A percentile compares a stretch with the other conserved stretches of the same genome.
Conservation (phyloP, 2,888 invertebrate species). For the Physocephala rufipes region DNA sequence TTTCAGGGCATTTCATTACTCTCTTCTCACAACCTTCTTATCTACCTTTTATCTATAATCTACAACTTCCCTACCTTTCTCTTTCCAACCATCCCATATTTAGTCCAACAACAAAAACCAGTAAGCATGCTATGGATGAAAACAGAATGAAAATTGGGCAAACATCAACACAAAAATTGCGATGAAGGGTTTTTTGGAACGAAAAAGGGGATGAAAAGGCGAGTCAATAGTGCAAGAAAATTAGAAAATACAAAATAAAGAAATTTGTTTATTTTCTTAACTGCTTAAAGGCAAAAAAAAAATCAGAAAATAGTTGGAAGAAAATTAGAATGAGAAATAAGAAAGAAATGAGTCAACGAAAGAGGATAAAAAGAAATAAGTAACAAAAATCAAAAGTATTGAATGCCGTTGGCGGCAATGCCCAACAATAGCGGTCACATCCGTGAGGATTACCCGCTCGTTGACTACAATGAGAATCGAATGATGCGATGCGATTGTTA, state of each 20-base stretch:
- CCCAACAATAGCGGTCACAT: conserved; percentile 44
- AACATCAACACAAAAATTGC: neutral
- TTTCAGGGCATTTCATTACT: no score
- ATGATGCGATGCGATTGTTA: neutral
- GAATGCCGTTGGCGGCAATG: no score
- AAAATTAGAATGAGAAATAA: conserved; percentile 3
- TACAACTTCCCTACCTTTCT: no score
- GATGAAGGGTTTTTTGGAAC: no score
- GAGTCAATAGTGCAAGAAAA: neutral
- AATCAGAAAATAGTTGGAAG: neutral
- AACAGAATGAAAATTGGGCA: neutral
- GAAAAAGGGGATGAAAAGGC: neutral
- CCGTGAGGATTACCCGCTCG: conserved; percentile 32
- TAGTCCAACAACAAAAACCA: no score
- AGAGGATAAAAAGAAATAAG: no score
- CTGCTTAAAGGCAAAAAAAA: neutral
- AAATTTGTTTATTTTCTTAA: conserved; percentile 11
- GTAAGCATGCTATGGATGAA: neutral
- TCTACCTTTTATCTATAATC: no score
- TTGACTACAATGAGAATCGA: conserved; percentile 19
- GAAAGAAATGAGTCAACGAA: neutral
- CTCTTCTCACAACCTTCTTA: no score
- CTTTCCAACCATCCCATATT: no score
- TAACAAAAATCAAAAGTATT: no score
- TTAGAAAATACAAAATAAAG: neutral